These are phyloP conservation scores for Strigamia maritima DNA, from an alignment of 2,888 invertebrate species.

Conservation along the genomic window DNA sequence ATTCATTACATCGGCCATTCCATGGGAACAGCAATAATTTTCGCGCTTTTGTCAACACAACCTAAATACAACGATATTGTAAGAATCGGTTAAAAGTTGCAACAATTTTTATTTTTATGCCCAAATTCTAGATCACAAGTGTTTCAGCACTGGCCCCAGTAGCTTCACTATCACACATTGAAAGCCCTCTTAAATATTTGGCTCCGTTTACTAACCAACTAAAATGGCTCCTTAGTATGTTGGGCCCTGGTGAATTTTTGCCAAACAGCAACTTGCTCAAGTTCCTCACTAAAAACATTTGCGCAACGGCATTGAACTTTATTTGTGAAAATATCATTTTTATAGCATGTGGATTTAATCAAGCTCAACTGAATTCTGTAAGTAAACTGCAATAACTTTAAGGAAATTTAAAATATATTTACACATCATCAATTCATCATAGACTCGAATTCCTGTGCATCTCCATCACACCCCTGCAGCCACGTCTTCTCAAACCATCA, in stretches of 20 bases:
- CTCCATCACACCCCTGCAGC: background rate
- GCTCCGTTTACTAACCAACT: background rate
- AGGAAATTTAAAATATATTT: no score
- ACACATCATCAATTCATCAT: no score
- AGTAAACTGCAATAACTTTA: background rate
- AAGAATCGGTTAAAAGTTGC: background rate
- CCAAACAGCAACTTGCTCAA: background rate
- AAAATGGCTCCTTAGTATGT: background rate
- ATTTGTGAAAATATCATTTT: background rate
- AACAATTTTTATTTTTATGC: background rate
- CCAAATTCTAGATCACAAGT: background rate
- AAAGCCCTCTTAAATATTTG: background rate
- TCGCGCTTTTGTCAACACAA: background rate
- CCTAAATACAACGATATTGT: conserved; percentile 4
- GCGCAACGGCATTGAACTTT: background rate
- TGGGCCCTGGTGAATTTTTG: background rate
- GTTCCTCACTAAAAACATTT: background rate
- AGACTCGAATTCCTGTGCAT: background rate
- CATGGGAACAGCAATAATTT: background rate
- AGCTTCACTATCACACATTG: background rate
- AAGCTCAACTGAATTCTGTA: background rate
- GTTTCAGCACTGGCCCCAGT: background rate
- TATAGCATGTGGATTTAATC: background rate
- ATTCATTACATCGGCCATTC: background rate
- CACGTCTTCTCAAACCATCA: background rate